Conservation (phyloP, 2,888 invertebrate species). For the Entomobrya multifasciata region DNA sequence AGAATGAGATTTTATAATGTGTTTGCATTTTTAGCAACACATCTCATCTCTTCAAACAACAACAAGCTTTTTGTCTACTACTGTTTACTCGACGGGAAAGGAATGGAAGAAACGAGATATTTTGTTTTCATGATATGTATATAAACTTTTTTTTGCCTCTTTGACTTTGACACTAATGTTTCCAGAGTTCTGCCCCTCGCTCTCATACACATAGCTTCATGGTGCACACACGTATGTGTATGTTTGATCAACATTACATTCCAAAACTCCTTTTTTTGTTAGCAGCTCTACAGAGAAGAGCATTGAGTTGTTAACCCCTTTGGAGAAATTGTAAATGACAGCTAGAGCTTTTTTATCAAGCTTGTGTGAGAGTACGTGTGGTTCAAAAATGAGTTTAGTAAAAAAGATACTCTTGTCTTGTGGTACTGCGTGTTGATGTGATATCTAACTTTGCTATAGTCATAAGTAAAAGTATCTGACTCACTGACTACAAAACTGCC, state of each 20-base stretch:
- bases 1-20: too few relatives aligned
- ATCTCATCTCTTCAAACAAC: constrained; percentile 34
- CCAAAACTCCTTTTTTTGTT: background rate
- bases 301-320: constrained; percentile 68
- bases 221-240: constrained; percentile 10
- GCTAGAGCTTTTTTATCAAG: constrained; percentile 59
- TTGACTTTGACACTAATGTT: constrained; percentile 70
- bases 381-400: constrained; percentile 63
- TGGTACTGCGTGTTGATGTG: background rate
- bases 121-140: constrained; percentile 50
- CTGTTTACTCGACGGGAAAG: background rate
- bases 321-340: constrained; percentile 68
- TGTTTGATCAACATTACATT: constrained; percentile 25
- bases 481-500: background rate
- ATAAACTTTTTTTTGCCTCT: constrained; percentile 42
- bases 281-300: background rate
- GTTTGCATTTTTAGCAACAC: constrained; percentile 10
- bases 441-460: constrained; percentile 1
- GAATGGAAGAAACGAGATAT: constrained; percentile 29
- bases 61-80: constrained; percentile 22
- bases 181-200: constrained; percentile 53
- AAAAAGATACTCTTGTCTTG: constrained; percentile 5
- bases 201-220: too few relatives aligned
- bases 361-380: constrained; percentile 55
- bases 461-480: constrained; percentile 15